Base-by-base conservation (phyloP, 2,888 invertebrate species). In the Augiades crinisus region DNA sequence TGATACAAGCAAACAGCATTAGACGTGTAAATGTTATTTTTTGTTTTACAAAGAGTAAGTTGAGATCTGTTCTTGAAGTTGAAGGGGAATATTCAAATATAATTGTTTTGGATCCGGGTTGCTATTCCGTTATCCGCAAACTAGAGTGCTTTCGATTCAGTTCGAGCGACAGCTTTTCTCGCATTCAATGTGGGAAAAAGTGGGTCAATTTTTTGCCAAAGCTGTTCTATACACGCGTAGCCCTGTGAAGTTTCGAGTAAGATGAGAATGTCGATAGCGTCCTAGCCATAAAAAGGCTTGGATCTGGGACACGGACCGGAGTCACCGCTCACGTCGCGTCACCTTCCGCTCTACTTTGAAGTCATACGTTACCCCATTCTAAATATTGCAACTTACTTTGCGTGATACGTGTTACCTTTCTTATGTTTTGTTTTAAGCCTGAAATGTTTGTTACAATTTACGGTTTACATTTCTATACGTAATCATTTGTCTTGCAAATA, bases 241-340 rank as follows among this genome's bases (percentile, higher is more conserved):
- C 81, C 75, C 80, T 82, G 81, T 79, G 75, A 81, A 75, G 79
- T 80, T 78, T 78, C 70, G 64, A 75, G 73, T 77, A 78, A 69
- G 81, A 83, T 81, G 79, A 75, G 76, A 72, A 76, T 72, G 64
- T 79, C 76, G 85, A 87, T 87, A 86, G 72, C 73, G 78, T 78
- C 79, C 81, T 78, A 75, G 74, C 76, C 79, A 81, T 86, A 88
- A 88, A 88, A 85, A 85, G 49, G 78, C 64, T 68, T 72, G 73
- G 72, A 82, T 78, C 73, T 85, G 76, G 86, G 82, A 70, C 83
- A 66, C 74, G 73, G 68, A 63, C 68, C 63, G 63, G 61, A 58
- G 61, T 60, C 61, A 53, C 57, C 64, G 70, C 67, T 65, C 70
- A 70, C 75, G 76, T 74, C 68, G 72, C 71, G 69, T 81, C 81